Evolutionary conservation across 2,888 invertebrate genomes (phyloP), one percentile per base, ranked within the genome.

Genomic region (Tanypteryx hageni): DNA sequence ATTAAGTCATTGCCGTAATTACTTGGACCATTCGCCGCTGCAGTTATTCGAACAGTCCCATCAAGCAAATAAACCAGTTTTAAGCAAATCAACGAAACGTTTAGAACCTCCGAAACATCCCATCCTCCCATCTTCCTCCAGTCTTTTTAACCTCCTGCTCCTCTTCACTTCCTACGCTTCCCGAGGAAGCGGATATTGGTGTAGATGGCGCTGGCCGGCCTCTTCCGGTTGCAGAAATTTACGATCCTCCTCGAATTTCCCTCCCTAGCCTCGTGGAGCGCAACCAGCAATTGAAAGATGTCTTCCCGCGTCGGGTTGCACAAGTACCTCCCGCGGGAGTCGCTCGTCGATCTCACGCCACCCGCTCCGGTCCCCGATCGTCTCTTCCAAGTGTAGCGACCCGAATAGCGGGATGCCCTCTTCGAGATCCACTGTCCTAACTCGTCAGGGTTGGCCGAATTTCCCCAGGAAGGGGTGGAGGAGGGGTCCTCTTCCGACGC

Each of bases 121-220:
- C 44, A 31, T 76, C 93, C 93, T 93, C 31, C n/a, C n/a, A n/a
- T n/a, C n/a, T n/a, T 61, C 83, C 56, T 59, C 57, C 92, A 64
- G 81, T 58, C 68, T 57, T 92, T 83, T 85, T 22, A 81, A n/a
- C n/a, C 56, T 57, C 56, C 14, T 59, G 7, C 56, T 57, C 56
- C 14, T 59, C 59, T 92, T 93, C 94, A 94, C 94, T 94, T 94
- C 94, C 94, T 76, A 14, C 93, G 93, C 94, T 96, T 96, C 92
- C 96, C 96, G 93, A 97, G 94, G 94, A 96, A 97, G 59, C 96
- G 96, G 93, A 97, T 96, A 94, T 96, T 96, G 93, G 96, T 96
- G 94, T 96, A 96, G 85, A 97, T 95, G 9, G 96, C 95, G 93
- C 96, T 95, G 14, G 96, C 96, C 0, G 96, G 96, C 93, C 96